Evolutionary conservation across 2,888 invertebrate species (phyloP).

Genomic region (Bibio marci): DNA sequence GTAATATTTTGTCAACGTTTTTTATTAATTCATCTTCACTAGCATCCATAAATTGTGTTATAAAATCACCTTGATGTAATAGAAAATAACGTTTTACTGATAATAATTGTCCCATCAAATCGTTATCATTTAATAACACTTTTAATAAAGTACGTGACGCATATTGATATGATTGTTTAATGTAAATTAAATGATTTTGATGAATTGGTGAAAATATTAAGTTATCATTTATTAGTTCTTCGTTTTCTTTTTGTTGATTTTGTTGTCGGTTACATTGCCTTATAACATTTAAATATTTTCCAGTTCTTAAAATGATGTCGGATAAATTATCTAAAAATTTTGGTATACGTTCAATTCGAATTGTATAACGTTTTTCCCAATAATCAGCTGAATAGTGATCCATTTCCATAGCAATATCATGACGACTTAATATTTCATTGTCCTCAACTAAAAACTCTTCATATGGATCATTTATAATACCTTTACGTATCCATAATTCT

Average conservation of each 20-base stretch:
- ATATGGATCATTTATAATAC: conserved; percentile 78
- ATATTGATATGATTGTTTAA: conserved; percentile 81
- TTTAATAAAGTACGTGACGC: conserved; percentile 80
- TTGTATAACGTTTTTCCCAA: conserved; percentile 87
- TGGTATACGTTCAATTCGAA: conserved; percentile 70
- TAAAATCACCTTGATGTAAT: conserved; percentile 80
- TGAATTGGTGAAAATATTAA: conserved; percentile 36
- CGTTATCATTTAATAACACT: conserved; percentile 77
- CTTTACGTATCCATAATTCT: conserved; percentile 89
- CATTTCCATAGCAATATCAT: conserved; percentile 31
- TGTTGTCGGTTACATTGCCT: conserved; percentile 91
- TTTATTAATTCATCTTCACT: conserved; percentile 85
- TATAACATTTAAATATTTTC: conserved; percentile 94
- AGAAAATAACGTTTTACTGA: conserved; percentile 78
- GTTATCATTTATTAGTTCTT: conserved; percentile 32
- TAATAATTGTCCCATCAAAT: conserved; percentile 74
- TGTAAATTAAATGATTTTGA: conserved; percentile 48
- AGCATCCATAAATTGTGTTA: conserved; percentile 92
- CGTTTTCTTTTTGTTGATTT: conserved; percentile 34
- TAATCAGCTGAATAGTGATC: conserved; percentile 83
- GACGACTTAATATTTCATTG: conserved; percentile 65
- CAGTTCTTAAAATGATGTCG: conserved; percentile 82
- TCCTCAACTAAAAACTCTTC: conserved; percentile 85
- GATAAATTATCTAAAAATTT: conserved; percentile 71
- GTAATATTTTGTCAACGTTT: conserved; percentile 75